Conservation (phyloP, 2,113 vertebrate species). For the Tinamus guttatus region DNA sequence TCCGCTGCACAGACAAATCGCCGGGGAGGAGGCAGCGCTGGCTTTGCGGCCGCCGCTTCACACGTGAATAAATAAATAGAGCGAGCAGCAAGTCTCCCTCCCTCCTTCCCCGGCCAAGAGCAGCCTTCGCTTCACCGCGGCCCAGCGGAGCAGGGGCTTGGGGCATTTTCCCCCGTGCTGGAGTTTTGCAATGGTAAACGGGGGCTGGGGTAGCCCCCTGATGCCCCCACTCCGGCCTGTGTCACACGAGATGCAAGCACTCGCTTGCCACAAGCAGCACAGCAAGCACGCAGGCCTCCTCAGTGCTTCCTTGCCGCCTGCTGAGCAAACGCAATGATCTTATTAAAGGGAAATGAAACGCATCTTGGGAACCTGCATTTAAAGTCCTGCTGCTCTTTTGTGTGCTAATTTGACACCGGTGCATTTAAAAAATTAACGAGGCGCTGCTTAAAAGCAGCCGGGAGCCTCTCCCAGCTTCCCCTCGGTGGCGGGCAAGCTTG, state of each 20-base stretch:
- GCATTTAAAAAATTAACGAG: slow-evolving; percentile 68
- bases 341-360: slow-evolving; percentile 62
- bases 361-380: slow-evolving; percentile 53
- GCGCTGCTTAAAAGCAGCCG: slow-evolving; percentile 54
- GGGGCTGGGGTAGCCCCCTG: background rate
- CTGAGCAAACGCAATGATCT: slow-evolving; percentile 60
- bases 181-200: accelerated
- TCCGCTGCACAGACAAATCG: background rate
- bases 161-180: background rate
- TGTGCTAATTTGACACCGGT: slow-evolving; percentile 64
- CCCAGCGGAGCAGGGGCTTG: background rate
- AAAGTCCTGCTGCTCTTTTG: slow-evolving; percentile 55
- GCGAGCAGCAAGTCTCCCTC: background rate
- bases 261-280: background rate
- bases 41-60: background rate
- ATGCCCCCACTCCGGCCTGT: background rate
- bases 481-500: slow-evolving; percentile 54
- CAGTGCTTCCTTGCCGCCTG: background rate
- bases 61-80: slow-evolving; percentile 26
- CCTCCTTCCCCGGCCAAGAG: background rate
- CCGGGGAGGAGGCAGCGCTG: background rate
- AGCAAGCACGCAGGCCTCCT: background rate
- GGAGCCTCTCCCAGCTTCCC: slow-evolving; percentile 62
- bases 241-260: background rate
- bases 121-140: background rate